Evolutionary conservation across 2,113 vertebrate species (phyloP), one percentile per base, ranked within the genome.

Genomic region (Phycodurus eques): DNA sequence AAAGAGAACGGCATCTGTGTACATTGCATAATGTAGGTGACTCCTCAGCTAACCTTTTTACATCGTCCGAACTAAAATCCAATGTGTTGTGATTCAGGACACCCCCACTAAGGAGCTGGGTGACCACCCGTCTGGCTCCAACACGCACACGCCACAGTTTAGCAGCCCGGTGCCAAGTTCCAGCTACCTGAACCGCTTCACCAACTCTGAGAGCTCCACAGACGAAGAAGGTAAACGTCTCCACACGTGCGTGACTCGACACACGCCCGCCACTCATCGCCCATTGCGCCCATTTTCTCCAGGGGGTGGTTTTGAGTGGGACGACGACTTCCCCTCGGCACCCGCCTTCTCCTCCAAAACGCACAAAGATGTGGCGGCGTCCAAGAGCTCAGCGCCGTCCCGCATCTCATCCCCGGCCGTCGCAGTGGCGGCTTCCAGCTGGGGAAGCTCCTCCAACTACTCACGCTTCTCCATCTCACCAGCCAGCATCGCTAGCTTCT

Each of bases 301-400:
- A 98, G 97, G 98, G 46, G 95, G 97, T 0, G 95, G 95, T 19
- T 99, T 98, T 75, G 98, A 99, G 78, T 99, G 98, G 98, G 98
- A 99, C 0, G 98, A 99, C 49, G 98, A 99, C 88, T 99, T 99
- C 90, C 95, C 96, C 72, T 93, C 93, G 0, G 90, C 94, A 7
- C 91, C 97, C 6, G 91, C 93, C 60, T 97, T 97, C 88, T 79
- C 94, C 39, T 85, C 94, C 1, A 96, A 95, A 87, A 90, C 90
- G 1, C 90, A 93, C 39, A 91, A 91, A 4, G 93, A 82, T 72
- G 85, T 92, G 0, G 72, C 92, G 0, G 72, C 82, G 5, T 90
- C 94, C 51, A 95, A 92, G 82, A 8, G 92, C 4, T 91, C 94
- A 20, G 80, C 82, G 0, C 77, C 92, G 0, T 94, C 93, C 0